Conservation (phyloP, 53 echinoderm and acorn worm genomes). For the Holothuria leucospilota region DNA sequence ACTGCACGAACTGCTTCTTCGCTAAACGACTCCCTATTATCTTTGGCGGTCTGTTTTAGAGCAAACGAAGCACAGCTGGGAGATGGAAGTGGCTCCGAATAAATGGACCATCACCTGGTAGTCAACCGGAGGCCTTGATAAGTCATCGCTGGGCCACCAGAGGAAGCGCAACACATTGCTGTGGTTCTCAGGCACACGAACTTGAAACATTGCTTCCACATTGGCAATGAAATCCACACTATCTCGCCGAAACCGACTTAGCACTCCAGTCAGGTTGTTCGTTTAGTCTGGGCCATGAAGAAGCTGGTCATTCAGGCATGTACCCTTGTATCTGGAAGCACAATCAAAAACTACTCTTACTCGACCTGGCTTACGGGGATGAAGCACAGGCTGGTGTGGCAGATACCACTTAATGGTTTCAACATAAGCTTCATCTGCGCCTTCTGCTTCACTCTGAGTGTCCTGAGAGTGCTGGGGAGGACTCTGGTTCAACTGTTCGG, state of each 20-base stretch:
- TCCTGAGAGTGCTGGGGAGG: too few species aligned
- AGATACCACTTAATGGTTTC: slow-evolving; percentile 31
- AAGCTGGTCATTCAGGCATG: slow-evolving; percentile 50
- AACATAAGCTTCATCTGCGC: background rate
- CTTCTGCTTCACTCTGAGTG: too few species aligned
- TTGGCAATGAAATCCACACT: slow-evolving; percentile 46
- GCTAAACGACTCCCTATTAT: too few species aligned
- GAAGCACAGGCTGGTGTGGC: slow-evolving; percentile 52
- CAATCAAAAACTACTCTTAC: slow-evolving; percentile 31
- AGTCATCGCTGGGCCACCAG: slow-evolving; percentile 51
- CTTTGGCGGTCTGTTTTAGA: slow-evolving; percentile 42
- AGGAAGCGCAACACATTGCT: slow-evolving; percentile 58
- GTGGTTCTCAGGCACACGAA: slow-evolving; percentile 31
- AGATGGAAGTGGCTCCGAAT: slow-evolving; percentile 24
- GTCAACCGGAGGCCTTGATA: background rate
- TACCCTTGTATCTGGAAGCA: slow-evolving; percentile 31
- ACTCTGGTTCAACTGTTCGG: too few species aligned
- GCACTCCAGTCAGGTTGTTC: slow-evolving; percentile 57
- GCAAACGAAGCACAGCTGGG: slow-evolving; percentile 44
- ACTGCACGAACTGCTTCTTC: too few species aligned
- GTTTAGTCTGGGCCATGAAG: slow-evolving; percentile 68
- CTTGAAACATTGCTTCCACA: slow-evolving; percentile 55
- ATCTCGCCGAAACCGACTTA: slow-evolving; percentile 57
- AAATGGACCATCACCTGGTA: slow-evolving; percentile 54
- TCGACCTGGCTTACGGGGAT: slow-evolving; percentile 61